Percentiles rank a stretch among this genome's conserved stretches.
These are phyloP conservation scores for Drosophila melanogaster DNA, from an alignment of 1,140 invertebrate genomes.

Conservation along the genomic window DNA sequence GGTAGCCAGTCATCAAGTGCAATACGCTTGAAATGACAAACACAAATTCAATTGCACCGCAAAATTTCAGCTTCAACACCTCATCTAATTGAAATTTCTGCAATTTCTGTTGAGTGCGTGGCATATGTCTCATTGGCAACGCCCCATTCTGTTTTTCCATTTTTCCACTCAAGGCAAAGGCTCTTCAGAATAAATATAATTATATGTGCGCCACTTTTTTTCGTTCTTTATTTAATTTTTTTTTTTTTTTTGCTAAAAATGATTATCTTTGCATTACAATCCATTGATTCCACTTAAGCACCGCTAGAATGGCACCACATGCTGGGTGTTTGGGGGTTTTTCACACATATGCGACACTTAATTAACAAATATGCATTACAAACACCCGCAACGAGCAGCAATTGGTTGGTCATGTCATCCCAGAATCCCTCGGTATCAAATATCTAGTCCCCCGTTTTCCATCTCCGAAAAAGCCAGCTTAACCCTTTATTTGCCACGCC, in stretches of 20 bases:
- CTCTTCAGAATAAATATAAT: constrained; percentile 39
- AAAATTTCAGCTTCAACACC: constrained; percentile 76
- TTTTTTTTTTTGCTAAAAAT: constrained; percentile 54
- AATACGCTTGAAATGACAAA: constrained; percentile 51
- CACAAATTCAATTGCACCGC: constrained; percentile 39
- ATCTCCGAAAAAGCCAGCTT: not conserved
- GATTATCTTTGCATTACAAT: constrained; percentile 82
- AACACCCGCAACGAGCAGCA: constrained; percentile 77
- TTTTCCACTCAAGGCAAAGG: constrained; percentile 20
- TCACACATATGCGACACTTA: constrained; percentile 61
- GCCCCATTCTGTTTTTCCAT: constrained; percentile 6
- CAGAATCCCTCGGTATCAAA: constrained; percentile 4
- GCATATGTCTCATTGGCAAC: constrained; percentile 73
- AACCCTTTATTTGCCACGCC: constrained; percentile 69
- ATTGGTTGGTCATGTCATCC: constrained; percentile 72
- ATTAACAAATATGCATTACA: constrained; percentile 83
- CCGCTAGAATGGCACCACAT: constrained; percentile 63
- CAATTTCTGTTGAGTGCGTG: constrained; percentile 29
- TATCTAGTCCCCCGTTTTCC: not conserved
- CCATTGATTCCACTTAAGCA: constrained; percentile 83
- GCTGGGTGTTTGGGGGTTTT: constrained; percentile 10
- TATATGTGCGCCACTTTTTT: constrained; percentile 8
- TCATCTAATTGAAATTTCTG: constrained; percentile 77
- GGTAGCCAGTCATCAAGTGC: constrained; percentile 38
- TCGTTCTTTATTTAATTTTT: not conserved